Evolutionary conservation across 2,797 vertebrate species (phyloP), one percentile per base, ranked within the genome.

Genomic region (Ctenopoma multispine): DNA sequence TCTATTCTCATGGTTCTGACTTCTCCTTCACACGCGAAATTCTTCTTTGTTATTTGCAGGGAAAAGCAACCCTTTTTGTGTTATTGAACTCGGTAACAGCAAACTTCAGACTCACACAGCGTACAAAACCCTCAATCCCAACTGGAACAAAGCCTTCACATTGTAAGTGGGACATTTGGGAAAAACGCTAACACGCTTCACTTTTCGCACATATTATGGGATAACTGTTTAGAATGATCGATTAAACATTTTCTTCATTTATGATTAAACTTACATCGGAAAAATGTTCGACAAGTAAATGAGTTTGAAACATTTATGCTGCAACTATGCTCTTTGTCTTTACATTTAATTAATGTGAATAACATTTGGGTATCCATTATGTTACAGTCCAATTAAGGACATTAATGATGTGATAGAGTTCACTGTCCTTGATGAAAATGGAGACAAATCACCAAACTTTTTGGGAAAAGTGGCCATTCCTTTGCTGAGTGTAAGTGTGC

Each of bases 61-160:
- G 38, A 99, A 98, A 92, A 97, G 95, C 5, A 96, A 98, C 86
- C 95, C 98, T 7, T 96, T 97, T 48, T 99, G 97, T 83, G 88
- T 97, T 6, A 55, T 99, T 66, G 97, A 99, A 86, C 90, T 99
- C 13, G 96, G 96, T 12, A 99, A 98, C 0, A 94, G 96, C 92
- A 94, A 95, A 64, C 96, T 99, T 71, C 97, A 97, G 89, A 98
- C 97, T 6, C 96, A 96, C 62, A 97, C 97, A 0, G 69, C 97
- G 75, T 95, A 95, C 90, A 99, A 97, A 91, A 97, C 93, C 48
- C 86, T 97, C 72, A 98, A 97, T 80, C 98, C 98, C 0, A 97
- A 98, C 81, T 99, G 98, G 98, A 97, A 95, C 92, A 96, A 96
- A 93, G 95, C 95, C 53, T 94, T 99, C 67, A 97, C 97, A 0